These are phyloP conservation scores for Tethea ocularis DNA, from an alignment of 2,888 invertebrate genomes.

Conservation along the genomic window DNA sequence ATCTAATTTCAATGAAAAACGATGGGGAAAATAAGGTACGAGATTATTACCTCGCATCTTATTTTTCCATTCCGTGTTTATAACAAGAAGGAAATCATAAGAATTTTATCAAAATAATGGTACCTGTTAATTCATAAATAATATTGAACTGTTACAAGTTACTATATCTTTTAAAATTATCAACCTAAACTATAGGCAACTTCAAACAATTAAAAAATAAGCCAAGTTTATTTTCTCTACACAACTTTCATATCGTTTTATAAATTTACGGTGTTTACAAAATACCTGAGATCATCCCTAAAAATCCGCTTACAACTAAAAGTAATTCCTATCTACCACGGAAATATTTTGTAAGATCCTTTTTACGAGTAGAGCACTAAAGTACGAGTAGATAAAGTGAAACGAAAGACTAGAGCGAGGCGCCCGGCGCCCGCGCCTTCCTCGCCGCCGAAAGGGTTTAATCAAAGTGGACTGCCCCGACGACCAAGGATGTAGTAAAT, in stretches of 20 bases:
- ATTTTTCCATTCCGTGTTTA: too few species aligned
- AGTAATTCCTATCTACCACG: conserved; percentile 34
- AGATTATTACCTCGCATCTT: too few species aligned
- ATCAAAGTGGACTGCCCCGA: conserved; percentile 66
- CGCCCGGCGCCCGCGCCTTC: conserved; percentile 5
- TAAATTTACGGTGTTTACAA: not conserved
- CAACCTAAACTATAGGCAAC: not conserved
- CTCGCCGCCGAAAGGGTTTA: conserved; percentile 63
- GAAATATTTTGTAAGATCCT: conserved; percentile 57
- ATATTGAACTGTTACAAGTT: too few species aligned
- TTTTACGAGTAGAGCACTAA: conserved; percentile 53
- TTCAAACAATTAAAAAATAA: not conserved
- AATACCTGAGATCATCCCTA: not conserved
- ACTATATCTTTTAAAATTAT: too few species aligned
- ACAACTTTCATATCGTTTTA: too few species aligned
- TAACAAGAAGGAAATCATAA: too few species aligned
- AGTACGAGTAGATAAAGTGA: conserved; percentile 67
- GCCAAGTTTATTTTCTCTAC: not conserved
- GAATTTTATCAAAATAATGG: too few species aligned
- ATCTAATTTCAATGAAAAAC: too few species aligned
- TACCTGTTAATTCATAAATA: too few species aligned
- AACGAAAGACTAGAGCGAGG: conserved; percentile 51
- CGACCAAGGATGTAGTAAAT: conserved; percentile 66
- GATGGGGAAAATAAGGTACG: too few species aligned
- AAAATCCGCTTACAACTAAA: conserved; percentile 22